Percentiles rank a stretch among this genome's conserved stretches.
phyloP scores from a whole-genome alignment of 2,888 invertebrate species.

The Ormyrus rosae region DNA sequence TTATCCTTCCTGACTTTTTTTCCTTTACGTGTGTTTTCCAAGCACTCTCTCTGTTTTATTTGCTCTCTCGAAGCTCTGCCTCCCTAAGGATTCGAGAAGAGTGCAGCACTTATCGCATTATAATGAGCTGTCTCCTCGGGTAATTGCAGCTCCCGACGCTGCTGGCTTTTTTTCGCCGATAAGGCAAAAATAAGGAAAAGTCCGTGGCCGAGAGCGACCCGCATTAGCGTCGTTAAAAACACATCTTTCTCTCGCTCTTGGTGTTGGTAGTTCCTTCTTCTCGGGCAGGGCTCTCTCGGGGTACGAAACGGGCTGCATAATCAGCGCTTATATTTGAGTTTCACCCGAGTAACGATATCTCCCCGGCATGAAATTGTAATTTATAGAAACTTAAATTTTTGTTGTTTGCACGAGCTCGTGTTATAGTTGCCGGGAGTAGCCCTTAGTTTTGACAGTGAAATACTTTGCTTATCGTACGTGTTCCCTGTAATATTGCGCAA shows the following conservation, averaged over 20 bases:
- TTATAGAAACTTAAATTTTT: constrained; percentile 23
- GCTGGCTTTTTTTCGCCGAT: constrained; percentile 30
- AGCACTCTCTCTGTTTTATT: constrained; percentile 51
- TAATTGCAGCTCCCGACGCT: constrained; percentile 42
- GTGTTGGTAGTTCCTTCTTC: constrained; percentile 13
- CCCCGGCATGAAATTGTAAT: constrained; percentile 21
- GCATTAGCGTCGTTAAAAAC: constrained; percentile 36
- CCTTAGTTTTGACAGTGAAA: no score
- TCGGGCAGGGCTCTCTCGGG: neutral
- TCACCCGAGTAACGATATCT: constrained; percentile 20
- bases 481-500: no score
- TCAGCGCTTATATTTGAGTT: constrained; percentile 39
- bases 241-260: constrained; percentile 24
- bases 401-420: neutral
- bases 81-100: neutral
- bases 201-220: neutral
- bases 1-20: constrained; percentile 30
- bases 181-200: constrained; percentile 37
- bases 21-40: neutral
- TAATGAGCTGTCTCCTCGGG: constrained; percentile 58
- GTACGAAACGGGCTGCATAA: constrained; percentile 5
- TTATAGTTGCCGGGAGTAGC: no score
- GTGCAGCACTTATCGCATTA: constrained; percentile 59
- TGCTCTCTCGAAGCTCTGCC: neutral
- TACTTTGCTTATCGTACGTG: no score